Conservation (phyloP, 92 coral and sea anemone genomes). For the Meandrina meandrites region DNA sequence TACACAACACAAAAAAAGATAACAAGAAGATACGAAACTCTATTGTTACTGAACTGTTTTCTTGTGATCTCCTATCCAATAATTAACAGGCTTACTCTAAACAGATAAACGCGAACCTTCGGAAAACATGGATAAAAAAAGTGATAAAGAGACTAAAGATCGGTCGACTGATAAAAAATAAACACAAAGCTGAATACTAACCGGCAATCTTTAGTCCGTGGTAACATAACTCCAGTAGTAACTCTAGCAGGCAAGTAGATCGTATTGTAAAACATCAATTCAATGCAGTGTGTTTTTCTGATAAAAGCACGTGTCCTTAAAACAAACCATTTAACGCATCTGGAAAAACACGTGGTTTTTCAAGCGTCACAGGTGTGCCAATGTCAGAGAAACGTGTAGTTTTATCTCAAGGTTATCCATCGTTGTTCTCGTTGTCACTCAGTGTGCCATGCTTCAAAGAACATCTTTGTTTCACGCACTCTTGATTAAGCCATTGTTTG, state of each 20-base stretch:
- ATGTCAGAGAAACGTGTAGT: background rate
- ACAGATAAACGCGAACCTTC: background rate
- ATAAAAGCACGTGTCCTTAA: constrained; percentile 23
- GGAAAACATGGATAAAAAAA: background rate
- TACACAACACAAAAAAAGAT: background rate
- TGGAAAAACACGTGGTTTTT: constrained; percentile 40
- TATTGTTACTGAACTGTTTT: background rate
- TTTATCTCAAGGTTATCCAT: background rate
- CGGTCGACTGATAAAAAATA: background rate
- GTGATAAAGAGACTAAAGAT: background rate
- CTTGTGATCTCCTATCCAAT: background rate
- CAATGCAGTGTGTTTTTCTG: background rate
- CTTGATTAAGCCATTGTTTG: constrained; percentile 21
- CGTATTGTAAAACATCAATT: background rate
- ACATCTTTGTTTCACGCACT: background rate
- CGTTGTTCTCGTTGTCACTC: background rate
- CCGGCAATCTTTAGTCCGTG: background rate
- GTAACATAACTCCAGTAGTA: background rate
- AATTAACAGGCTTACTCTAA: too few relatives aligned
- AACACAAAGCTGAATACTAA: background rate
- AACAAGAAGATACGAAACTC: background rate
- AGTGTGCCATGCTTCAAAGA: constrained; percentile 19
- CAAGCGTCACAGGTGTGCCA: constrained; percentile 38
- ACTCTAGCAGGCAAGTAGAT: background rate
- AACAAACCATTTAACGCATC: constrained; percentile 2